A percentile compares a stretch with the other conserved stretches of the same genome.
Evolutionary conservation across 2,113 vertebrate genomes (phyloP).

Genomic region (Grus americana): DNA sequence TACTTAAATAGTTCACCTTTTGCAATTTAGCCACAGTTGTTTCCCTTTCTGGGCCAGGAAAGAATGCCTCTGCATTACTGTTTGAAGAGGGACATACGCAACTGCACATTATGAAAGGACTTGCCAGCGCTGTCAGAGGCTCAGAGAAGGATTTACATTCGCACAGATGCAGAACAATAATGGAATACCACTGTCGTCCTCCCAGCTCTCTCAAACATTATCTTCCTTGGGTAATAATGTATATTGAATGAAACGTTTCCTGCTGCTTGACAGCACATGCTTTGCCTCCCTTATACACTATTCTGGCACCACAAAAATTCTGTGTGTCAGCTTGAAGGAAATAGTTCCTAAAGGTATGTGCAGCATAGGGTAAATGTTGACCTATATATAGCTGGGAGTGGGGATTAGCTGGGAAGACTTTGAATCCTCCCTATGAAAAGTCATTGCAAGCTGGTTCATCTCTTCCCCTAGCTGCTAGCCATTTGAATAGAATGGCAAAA

Average conservation of each 20-base stretch:
- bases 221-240: not conserved
- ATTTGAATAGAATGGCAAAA: not conserved
- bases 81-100: not conserved
- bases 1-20: not conserved
- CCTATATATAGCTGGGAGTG: not conserved
- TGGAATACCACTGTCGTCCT: not conserved
- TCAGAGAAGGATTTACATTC: slow-evolving; percentile 7
- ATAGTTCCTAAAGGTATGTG: not conserved
- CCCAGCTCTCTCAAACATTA: not conserved
- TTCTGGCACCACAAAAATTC: not conserved
- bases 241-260: not conserved
- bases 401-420: not conserved
- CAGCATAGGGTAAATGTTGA: not conserved
- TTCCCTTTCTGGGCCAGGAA: not conserved
- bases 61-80: not conserved
- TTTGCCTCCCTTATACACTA: not conserved
- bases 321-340: not conserved
- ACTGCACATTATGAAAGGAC: not conserved
- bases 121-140: not conserved
- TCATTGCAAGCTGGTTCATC: not conserved
- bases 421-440: not conserved
- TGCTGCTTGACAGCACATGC: not conserved
- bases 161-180: not conserved
- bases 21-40: not conserved
- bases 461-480: not conserved